Conservation (phyloP, 2,113 vertebrate species). For the Noctilio leporinus region DNA sequence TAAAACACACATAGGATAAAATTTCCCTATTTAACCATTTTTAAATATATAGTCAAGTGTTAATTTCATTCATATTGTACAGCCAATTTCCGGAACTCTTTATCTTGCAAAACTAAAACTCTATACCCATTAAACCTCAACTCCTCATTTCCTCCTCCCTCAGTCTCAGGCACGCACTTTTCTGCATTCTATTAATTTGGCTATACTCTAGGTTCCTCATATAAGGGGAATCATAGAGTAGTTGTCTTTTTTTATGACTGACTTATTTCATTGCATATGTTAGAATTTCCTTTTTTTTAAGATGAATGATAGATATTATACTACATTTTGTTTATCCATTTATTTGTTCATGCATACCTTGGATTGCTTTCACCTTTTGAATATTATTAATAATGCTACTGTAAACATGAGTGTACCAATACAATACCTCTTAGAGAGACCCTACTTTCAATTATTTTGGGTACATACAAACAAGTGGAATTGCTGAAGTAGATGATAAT, state of each 20-base stretch:
- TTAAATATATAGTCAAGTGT: not conserved
- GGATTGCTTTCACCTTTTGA: not conserved
- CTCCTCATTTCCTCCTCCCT: not conserved
- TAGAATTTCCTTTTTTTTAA: conserved; percentile 6
- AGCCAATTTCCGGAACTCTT: not conserved
- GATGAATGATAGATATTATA: not conserved
- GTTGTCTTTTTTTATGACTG: not conserved
- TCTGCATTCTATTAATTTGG: not conserved
- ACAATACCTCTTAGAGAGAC: not conserved
- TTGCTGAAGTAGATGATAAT: not conserved
- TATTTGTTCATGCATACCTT: not conserved
- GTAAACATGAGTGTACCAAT: not conserved
- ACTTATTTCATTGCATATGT: not conserved
- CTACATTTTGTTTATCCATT: not conserved
- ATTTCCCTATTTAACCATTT: not conserved
- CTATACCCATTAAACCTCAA: not conserved
- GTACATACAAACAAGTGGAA: not conserved
- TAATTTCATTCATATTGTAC: not conserved
- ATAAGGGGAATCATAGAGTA: not conserved
- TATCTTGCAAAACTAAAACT: not conserved
- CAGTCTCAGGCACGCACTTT: not conserved
- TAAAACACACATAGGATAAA: not conserved
- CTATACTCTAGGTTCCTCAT: not conserved
- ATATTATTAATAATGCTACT: not conserved
- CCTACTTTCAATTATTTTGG: not conserved